Percentiles rank a stretch among this genome's conserved stretches.
phyloP scores from a whole-genome alignment of 2,888 invertebrate species.

The Fragum sueziense region DNA sequence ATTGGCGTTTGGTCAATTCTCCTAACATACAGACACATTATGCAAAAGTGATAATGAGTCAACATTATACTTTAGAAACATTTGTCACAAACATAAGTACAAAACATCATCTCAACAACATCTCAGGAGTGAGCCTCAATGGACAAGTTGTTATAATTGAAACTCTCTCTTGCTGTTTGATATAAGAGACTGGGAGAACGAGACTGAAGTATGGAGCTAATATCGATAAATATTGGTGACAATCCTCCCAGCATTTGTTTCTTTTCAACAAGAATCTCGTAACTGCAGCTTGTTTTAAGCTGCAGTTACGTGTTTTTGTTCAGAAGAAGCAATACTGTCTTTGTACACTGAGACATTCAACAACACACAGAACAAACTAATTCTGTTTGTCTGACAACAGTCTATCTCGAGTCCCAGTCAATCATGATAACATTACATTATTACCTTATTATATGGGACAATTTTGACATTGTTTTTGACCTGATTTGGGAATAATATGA shows the following conservation, averaged over 20 bases:
- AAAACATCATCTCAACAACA: background rate
- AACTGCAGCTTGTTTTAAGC: no score
- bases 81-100: background rate
- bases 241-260: background rate
- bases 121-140: background rate
- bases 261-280: no score
- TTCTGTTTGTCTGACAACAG: background rate
- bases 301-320: no score
- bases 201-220: background rate
- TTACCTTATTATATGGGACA: no score
- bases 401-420: background rate
- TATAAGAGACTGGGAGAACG: background rate
- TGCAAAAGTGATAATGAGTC: no score
- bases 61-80: no score
- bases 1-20: no score
- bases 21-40: no score
- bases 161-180: background rate
- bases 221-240: background rate
- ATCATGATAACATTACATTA: background rate
- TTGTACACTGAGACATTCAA: background rate
- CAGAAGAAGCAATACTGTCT: no score
- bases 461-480: no score
- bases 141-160: background rate
- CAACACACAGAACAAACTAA: background rate
- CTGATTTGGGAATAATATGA: no score